Evolutionary conservation across 2,113 vertebrate species (phyloP).

Genomic region (Miniopterus natalensis): DNA sequence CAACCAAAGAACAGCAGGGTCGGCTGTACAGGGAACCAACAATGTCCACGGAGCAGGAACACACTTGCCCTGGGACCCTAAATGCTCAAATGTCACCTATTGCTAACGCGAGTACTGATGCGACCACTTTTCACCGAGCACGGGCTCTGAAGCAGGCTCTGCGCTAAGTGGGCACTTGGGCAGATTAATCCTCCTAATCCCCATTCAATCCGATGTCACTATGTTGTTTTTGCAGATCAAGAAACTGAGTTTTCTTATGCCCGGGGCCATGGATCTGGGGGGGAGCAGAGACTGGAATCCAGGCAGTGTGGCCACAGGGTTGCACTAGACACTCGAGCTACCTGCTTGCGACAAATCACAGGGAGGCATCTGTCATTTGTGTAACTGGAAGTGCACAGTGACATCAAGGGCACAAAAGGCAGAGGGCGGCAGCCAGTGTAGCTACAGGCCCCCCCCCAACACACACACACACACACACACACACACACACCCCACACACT

Average conservation of each 20-base stretch:
- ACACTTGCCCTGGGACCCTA: neutral
- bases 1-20: neutral
- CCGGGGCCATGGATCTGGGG: neutral
- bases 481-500: neutral
- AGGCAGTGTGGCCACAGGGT: neutral
- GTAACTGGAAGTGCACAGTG: rapidly evolving
- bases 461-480: neutral
- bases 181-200: neutral
- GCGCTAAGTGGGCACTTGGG: neutral
- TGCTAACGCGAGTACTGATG: neutral
- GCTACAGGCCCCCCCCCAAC: neutral
- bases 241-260: neutral
- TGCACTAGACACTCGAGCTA: too few relatives aligned
- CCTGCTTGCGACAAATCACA: neutral
- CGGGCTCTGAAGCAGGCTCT: neutral
- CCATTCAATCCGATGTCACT: neutral
- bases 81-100: neutral
- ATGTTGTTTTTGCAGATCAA: neutral
- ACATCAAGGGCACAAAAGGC: neutral
- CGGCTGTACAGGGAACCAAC: neutral
- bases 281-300: neutral
- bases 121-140: neutral
- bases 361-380: neutral
- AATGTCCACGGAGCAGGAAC: neutral
- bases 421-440: too few relatives aligned